These are phyloP conservation scores for Sphinx pinastri DNA, from an alignment of 2,888 invertebrate genomes.

Conservation along the genomic window DNA sequence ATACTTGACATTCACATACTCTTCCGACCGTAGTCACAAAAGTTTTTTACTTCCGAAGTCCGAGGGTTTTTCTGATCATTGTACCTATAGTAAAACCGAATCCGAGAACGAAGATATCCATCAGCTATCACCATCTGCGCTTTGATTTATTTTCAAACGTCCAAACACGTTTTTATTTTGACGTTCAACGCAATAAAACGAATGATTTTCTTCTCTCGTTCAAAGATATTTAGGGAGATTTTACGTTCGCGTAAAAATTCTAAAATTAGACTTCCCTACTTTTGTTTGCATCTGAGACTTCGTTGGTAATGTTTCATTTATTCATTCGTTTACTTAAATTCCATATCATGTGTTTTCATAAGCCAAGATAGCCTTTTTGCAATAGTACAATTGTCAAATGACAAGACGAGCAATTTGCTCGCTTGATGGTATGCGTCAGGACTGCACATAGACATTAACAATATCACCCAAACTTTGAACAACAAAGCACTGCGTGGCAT, in stretches of 20 bases:
- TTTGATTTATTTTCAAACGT: constrained; percentile 30
- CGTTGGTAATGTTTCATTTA: neutral
- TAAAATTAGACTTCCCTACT: constrained; percentile 22
- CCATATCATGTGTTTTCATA: neutral
- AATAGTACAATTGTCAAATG: too few relatives aligned
- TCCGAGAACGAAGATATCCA: neutral
- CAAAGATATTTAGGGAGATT: constrained; percentile 24
- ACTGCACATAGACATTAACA: too few relatives aligned
- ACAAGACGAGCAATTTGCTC: too few relatives aligned
- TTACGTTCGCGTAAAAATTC: constrained; percentile 16
- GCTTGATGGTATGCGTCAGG: too few relatives aligned
- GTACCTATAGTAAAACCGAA: neutral
- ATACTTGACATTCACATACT: neutral
- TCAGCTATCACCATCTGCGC: constrained; percentile 2
- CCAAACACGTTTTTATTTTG: constrained; percentile 30
- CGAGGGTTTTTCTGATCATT: neutral
- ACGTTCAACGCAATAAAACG: constrained; percentile 30
- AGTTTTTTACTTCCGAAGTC: constrained; percentile 7
- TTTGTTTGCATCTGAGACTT: neutral
- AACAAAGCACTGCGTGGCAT: too few relatives aligned
- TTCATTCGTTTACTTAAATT: neutral
- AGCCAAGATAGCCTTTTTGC: too few relatives aligned
- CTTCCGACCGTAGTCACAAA: neutral
- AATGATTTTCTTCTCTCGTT: constrained; percentile 22
- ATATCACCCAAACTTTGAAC: too few relatives aligned